phyloP scores from a whole-genome alignment of 1,140 invertebrate species.

The Trichoplusia ni region DNA sequence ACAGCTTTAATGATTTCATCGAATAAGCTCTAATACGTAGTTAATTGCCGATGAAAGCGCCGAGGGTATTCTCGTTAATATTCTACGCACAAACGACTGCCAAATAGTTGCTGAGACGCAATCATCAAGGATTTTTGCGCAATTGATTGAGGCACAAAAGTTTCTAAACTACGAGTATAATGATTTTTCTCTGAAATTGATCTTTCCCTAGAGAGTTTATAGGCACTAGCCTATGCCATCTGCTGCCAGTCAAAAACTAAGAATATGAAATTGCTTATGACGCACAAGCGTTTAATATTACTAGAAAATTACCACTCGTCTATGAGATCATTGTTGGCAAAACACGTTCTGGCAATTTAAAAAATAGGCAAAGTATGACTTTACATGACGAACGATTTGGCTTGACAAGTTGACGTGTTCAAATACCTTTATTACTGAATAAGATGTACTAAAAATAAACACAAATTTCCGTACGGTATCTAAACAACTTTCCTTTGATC shows the following conservation, averaged over 20 bases:
- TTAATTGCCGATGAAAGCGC: slow-evolving; percentile 47
- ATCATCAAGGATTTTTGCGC: slow-evolving; percentile 64
- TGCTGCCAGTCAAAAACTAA: no score
- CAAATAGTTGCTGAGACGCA: slow-evolving; percentile 58
- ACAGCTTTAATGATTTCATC: slow-evolving; percentile 37
- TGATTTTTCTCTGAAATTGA: not conserved
- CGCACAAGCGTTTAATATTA: not conserved
- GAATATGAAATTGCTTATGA: no score
- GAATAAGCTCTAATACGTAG: slow-evolving; percentile 28
- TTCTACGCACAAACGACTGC: slow-evolving; percentile 59
- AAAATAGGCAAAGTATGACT: no score
- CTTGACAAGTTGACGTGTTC: no score
- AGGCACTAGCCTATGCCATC: no score
- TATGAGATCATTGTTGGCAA: slow-evolving; percentile 9
- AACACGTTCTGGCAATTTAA: not conserved
- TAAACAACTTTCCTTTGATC: no score
- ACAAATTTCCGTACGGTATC: no score
- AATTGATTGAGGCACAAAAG: slow-evolving; percentile 36
- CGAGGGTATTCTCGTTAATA: slow-evolving; percentile 62
- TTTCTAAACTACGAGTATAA: slow-evolving; percentile 19
- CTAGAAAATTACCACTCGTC: not conserved
- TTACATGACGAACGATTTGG: no score
- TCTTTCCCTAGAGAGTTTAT: not conserved
- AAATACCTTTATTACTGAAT: no score
- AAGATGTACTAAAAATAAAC: no score